phyloP scores from a whole-genome alignment of 2,113 vertebrate species.

The Nothobranchius kuhntae region DNA sequence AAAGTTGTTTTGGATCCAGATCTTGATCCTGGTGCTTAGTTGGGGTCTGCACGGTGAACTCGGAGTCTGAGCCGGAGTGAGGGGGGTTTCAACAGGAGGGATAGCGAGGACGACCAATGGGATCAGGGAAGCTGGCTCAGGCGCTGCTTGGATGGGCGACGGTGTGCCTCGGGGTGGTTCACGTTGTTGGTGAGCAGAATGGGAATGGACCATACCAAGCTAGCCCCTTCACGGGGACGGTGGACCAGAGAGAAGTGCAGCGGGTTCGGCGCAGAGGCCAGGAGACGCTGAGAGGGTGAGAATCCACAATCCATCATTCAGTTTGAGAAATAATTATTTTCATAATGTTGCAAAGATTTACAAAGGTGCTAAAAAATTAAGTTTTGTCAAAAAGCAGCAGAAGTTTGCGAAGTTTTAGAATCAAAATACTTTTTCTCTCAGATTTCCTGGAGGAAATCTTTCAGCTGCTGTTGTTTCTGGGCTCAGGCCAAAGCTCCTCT shows the following conservation, averaged over 20 bases:
- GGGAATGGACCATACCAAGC: conserved; percentile 79
- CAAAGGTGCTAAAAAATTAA: not conserved
- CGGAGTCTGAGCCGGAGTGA: conserved; percentile 11
- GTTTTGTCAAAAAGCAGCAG: conserved; percentile 7
- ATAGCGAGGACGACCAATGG: conserved; percentile 76
- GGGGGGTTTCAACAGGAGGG: conserved; percentile 47
- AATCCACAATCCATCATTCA: not conserved
- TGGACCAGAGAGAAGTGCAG: conserved; percentile 79
- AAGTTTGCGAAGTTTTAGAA: conserved; percentile 45
- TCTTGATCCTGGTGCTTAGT: conserved; percentile 44
- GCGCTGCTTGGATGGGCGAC: conserved; percentile 86
- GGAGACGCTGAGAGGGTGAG: conserved; percentile 86
- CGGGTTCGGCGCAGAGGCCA: conserved; percentile 86
- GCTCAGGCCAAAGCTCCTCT: conserved; percentile 49
- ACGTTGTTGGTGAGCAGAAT: conserved; percentile 67
- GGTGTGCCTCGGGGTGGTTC: conserved; percentile 62
- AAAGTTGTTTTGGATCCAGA: conserved; percentile 62
- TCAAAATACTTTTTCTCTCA: conserved; percentile 33
- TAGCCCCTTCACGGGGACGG: conserved; percentile 76
- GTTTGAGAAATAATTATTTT: not conserved
- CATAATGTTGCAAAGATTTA: not conserved
- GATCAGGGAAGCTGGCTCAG: conserved; percentile 75
- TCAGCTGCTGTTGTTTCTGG: conserved; percentile 61
- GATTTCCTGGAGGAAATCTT: conserved; percentile 55
- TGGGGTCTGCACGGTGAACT: conserved; percentile 39